Evolutionary conservation across 2,797 vertebrate genomes (phyloP).

Genomic region (Melanitta fusca): DNA sequence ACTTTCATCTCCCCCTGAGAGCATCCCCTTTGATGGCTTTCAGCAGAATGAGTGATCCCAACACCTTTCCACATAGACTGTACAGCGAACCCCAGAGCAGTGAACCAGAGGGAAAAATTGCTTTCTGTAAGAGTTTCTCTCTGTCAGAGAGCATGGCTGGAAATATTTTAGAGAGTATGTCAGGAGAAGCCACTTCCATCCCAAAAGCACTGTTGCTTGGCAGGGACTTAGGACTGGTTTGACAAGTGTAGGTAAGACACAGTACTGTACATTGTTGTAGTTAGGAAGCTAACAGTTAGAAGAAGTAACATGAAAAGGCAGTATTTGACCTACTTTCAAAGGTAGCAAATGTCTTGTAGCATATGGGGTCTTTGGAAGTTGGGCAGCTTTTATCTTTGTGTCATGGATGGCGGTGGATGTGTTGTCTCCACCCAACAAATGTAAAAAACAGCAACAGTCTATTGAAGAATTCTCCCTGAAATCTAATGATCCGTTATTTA

Average conservation of each 20-base stretch:
- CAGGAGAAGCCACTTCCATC: slow-evolving; percentile 36
- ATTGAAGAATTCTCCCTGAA: slow-evolving; percentile 8
- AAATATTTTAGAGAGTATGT: slow-evolving; percentile 30
- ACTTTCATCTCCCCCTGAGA: neutral
- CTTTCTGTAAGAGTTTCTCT: neutral
- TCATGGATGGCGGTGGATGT: neutral
- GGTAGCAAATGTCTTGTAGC: slow-evolving; percentile 23
- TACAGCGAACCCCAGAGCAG: neutral
- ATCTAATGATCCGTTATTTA: slow-evolving; percentile 28
- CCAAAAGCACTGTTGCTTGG: slow-evolving; percentile 15
- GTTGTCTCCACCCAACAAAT: slow-evolving; percentile 4
- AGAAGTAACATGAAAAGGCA: slow-evolving; percentile 28
- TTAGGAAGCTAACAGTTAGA: slow-evolving; percentile 24
- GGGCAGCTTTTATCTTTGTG: slow-evolving; percentile 22
- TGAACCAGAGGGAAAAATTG: neutral
- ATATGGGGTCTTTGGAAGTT: neutral
- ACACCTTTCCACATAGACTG: neutral
- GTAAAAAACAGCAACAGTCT: slow-evolving; percentile 1
- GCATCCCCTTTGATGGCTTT: slow-evolving; percentile 12
- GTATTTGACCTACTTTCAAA: slow-evolving; percentile 8
- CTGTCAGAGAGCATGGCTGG: neutral
- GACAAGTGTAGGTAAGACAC: slow-evolving; percentile 8
- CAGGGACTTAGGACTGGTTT: neutral
- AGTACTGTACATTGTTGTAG: neutral
- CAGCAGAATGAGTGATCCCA: neutral